Evolutionary conservation across 2,113 vertebrate species (phyloP), one percentile per base, ranked within the genome.

Genomic region (Varanus salvator): DNA sequence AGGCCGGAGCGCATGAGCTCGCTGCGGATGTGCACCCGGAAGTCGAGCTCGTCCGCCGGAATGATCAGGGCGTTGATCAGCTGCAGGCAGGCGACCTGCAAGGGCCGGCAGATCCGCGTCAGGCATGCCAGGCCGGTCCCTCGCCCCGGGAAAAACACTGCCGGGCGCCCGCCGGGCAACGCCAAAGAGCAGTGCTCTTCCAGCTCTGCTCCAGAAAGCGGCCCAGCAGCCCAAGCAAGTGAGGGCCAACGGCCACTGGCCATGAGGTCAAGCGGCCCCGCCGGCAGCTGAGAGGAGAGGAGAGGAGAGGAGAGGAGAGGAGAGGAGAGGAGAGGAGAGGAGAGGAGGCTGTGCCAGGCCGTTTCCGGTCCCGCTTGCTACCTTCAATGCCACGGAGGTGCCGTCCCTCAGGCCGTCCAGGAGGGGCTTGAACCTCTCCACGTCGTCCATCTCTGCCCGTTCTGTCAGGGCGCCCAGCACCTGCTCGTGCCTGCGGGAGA

Each of bases 11-110:
- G 97, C 92, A 97, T 97, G 76, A 99, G 95, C 90, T 99, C 98
- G 86, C 98, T 98, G 89, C 98, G 97, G 92, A 99, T 97, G 94
- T 98, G 98, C 95, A 98, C 97, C 96, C 98, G 97, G 94, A 98
- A 99, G 95, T 99, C 98, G 91, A 98, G 96, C 91, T 99, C 98
- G 86, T 98, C 98, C 60, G 96, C 98, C 75, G 97, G 97, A 88
- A 96, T 98, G 95, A 98, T 98, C 64, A 98, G 96, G 85, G 98
- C 98, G 44, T 98, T 99, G 95, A 99, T 98, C 68, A 99, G 95
- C 93, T 98, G 98, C 95, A 99, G 98, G 87, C 98, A 99, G 90
- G 97, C 98, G 75, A 97, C 97, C 98, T 98, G 93, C 91, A 48
- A 68, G 74, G 87, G 77, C 25, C 90, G 87, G 89, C n/a, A 85